Base-by-base conservation (phyloP, 2,888 invertebrate species). In the Cosmia trapezina region DNA sequence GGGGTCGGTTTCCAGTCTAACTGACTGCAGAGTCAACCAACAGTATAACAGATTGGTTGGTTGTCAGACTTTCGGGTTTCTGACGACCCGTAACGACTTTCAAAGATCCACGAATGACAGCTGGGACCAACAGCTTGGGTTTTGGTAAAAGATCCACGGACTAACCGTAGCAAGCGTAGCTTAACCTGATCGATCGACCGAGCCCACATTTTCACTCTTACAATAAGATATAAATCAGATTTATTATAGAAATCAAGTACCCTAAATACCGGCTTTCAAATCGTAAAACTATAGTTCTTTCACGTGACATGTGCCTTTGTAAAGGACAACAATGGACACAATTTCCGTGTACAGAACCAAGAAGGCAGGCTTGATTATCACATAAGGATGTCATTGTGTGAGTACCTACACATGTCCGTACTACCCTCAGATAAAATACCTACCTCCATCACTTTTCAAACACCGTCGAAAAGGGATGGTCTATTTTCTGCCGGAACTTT, bases 311-410 rank as follows among this genome's bases (percentile, higher is more conserved):
- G 9, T 51, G n/a, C 49, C 37, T 61, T 49, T 61, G 19, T 56
- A 69, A 8, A 56, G 7, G 33, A 28, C 19, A 69, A 75, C 77
- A 75, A 75, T 61, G 43, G 53, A 49, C 37, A 54, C 69, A 56
- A 74, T 76, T 76, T 76, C 74, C 54, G 60, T 49, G 33, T 11
- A 54, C 43, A 33, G 56, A 49, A 56, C 53, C 60, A 74, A 70
- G 60, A 75, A 75, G 17, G 53, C 68, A 68, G 22, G 49, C 61
- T 56, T 76, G 75, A 76, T 75, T 75, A 61, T 76, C 43, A 68
- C 74, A 49, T 56, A 61, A 76, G 69, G 49, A 37, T 7, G 33
- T 22, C 43, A 69, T 76, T 76, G 69, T 75, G 53, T 60, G 56
- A 54, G 28, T 28, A 61, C 43, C 41, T 5, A 49, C 76, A 33